phyloP scores from a whole-genome alignment of 2,797 vertebrate species.

The Fistularia commersonii region DNA sequence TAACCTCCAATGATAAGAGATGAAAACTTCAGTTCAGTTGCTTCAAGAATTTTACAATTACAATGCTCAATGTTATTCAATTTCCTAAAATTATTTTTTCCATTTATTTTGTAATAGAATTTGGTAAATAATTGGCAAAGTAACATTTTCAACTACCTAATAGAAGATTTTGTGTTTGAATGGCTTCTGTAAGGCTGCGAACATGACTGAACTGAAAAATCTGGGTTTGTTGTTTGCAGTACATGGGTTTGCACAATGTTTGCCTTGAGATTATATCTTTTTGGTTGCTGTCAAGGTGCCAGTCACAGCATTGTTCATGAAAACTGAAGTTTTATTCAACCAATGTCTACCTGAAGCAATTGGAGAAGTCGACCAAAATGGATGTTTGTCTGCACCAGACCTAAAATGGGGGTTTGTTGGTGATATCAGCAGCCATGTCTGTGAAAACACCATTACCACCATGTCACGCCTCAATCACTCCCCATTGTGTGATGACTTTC shows the following conservation, averaged over 20 bases:
- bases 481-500: conserved; percentile 60
- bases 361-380: conserved; percentile 55
- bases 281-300: conserved; percentile 28
- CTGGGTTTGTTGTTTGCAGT: conserved; percentile 6
- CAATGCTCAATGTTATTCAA: background rate
- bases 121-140: conserved; percentile 4
- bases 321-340: conserved; percentile 56
- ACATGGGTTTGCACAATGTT: conserved; percentile 22
- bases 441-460: conserved; percentile 76
- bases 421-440: conserved; percentile 67
- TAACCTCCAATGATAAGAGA: too few species aligned
- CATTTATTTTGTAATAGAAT: conserved; percentile 4
- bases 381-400: conserved; percentile 63
- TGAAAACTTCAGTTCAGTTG: too few species aligned
- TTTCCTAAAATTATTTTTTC: background rate
- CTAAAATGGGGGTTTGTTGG: conserved; percentile 65
- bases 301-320: conserved; percentile 22
- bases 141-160: conserved; percentile 1
- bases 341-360: conserved; percentile 44
- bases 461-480: conserved; percentile 77
- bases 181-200: conserved; percentile 3
- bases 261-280: conserved; percentile 19
- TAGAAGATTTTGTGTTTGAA: background rate
- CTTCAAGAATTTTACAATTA: too few species aligned
- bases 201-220: conserved; percentile 1